These are phyloP conservation scores for Sinohyriopsis cumingii DNA, from an alignment of 2,888 invertebrate species.

Conservation along the genomic window DNA sequence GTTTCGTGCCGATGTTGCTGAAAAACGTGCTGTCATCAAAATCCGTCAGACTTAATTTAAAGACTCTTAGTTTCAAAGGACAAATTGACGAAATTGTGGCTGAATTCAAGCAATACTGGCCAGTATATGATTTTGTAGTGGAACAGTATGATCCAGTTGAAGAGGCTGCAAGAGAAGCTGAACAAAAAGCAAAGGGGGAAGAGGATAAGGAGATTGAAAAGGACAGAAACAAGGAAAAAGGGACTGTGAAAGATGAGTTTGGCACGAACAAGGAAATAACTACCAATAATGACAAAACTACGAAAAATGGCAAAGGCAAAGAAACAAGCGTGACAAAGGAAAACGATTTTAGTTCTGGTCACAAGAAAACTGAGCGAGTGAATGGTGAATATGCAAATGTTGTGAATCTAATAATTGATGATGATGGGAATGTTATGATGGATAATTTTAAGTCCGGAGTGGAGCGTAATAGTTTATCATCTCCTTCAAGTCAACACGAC, in stretches of 20 bases:
- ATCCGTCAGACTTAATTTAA: conserved; percentile 64
- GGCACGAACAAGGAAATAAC: conserved; percentile 19
- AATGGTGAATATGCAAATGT: too few relatives aligned
- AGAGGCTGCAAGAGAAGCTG: conserved; percentile 40
- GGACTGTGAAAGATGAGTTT: conserved; percentile 16
- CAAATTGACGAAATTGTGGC: conserved; percentile 66
- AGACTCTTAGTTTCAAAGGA: conserved; percentile 67
- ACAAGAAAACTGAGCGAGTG: background rate
- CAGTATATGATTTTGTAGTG: conserved; percentile 62
- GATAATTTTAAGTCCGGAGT: too few relatives aligned
- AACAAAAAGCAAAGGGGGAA: conserved; percentile 21
- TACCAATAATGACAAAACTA: conserved; percentile 18
- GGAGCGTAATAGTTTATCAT: too few relatives aligned
- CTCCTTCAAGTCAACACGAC: background rate
- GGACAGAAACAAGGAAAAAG: conserved; percentile 15
- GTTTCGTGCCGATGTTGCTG: conserved; percentile 66
- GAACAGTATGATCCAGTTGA: conserved; percentile 46
- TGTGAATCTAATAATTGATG: too few relatives aligned
- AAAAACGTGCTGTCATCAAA: conserved; percentile 66
- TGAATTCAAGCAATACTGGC: conserved; percentile 66
- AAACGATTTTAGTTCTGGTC: conserved; percentile 8
- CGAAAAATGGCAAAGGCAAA: conserved; percentile 31
- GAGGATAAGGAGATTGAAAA: conserved; percentile 22
- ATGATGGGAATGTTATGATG: too few relatives aligned
- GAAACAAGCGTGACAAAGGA: conserved; percentile 30